Evolutionary conservation across 1,140 invertebrate genomes (phyloP), one percentile per base, ranked within the genome.

Genomic region (Brachionus plicatilis): DNA sequence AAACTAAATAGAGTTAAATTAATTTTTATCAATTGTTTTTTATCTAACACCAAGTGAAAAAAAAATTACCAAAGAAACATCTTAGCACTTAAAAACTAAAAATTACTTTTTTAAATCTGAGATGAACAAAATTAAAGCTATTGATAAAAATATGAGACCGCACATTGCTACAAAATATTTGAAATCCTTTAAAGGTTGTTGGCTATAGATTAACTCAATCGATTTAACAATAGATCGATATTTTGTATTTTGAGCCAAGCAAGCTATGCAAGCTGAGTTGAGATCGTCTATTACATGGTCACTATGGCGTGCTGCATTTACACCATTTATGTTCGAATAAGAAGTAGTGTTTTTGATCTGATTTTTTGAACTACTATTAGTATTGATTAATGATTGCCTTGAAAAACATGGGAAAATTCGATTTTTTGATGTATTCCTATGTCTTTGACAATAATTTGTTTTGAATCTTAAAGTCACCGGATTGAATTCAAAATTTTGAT

Each of bases 391-490:
- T 41, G 68, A 72, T 72, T 76, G 43, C 2, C 2, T 24, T 0
- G 43, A 76, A 76, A 76, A 50, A 20, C 72, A 76, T 3, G 72
- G 47, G 3, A 76, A 76, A 12, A 50, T 50, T 47, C 47, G 47
- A n/a, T 27, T 76, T 50, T 50, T 76, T 9, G 47, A 14, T 14
- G 9, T 76, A 29, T 50, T 75, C 17, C 24, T 76, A 29, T 76
- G 72, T 50, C 72, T 24, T 24, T 50, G 72, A 12, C 72, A 76
- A 47, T 50, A 76, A 50, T 76, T 76, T 53, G 43, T 76, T 29
- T 76, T 50, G 27, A 76, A 76, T 76, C 47, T 76, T n/a, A 76
- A 20, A 50, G 72, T 76, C 72, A 76, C 72, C 72, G 72, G 72
- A 33, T 76, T 76, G 47, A 76, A 76, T 29, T 76, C 72, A 27